A percentile compares a stretch with the other conserved stretches of the same genome.
Evolutionary conservation across 2,888 invertebrate genomes (phyloP).

Genomic region (Chaetogeoica ovagalla): DNA sequence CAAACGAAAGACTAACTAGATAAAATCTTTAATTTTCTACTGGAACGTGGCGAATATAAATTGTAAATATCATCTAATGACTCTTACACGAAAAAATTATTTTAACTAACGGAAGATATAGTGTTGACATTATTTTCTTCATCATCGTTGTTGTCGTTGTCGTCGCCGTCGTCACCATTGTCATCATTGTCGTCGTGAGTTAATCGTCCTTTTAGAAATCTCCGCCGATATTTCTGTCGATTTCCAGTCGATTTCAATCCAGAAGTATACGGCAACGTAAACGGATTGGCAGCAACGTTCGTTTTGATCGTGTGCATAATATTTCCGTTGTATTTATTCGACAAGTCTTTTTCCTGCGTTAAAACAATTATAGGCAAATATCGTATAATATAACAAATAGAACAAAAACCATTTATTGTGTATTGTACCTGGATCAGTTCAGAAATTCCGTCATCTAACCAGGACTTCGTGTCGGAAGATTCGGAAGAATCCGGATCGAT

Average conservation of each 20-base stretch:
- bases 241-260: background rate
- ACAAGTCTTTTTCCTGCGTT: background rate
- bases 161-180: no score
- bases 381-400: background rate
- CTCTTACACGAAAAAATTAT: no score
- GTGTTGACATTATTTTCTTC: background rate
- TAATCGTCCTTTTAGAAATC: background rate
- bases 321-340: background rate
- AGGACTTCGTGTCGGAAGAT: background rate
- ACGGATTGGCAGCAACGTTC: background rate
- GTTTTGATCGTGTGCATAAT: background rate
- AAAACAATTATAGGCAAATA: background rate
- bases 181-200: no score
- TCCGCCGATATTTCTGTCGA: background rate
- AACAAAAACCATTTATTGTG: background rate
- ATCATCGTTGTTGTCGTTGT: no score
- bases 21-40: no score
- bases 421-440: slow-evolving; percentile 1
- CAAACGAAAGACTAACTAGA: no score
- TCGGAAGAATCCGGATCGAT: background rate
- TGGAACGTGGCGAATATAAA: no score
- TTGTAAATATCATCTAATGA: no score
- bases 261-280: background rate
- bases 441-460: background rate
- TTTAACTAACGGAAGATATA: slow-evolving; percentile 13